A percentile compares a stretch with the other conserved stretches of the same genome.
These are phyloP conservation scores for Neelides folsomi DNA, from an alignment of 2,888 invertebrate genomes.

Conservation along the genomic window DNA sequence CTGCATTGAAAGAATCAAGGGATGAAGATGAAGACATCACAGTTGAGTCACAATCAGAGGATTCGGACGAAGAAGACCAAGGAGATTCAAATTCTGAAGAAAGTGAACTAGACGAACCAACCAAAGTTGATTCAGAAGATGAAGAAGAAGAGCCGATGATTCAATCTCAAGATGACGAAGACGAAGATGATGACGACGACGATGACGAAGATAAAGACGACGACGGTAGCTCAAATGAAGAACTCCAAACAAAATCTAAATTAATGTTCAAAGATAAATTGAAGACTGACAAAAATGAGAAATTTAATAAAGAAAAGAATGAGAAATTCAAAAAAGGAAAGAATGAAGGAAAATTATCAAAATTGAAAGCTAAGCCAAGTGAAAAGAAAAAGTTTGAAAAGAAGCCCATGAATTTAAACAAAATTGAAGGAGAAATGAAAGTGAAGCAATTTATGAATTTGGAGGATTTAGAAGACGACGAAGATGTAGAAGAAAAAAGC, in stretches of 20 bases:
- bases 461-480: conserved; percentile 18
- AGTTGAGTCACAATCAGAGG: neutral
- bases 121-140: neutral
- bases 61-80: conserved; percentile 3
- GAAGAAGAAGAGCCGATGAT: neutral
- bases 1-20: too few relatives aligned
- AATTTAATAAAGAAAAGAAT: neutral
- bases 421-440: conserved; percentile 24
- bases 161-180: neutral
- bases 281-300: neutral
- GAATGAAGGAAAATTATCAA: neutral
- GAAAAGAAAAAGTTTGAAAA: neutral
- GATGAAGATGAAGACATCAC: conserved; percentile 1
- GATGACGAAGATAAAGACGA: neutral
- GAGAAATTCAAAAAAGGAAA: neutral
- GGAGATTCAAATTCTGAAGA: neutral
- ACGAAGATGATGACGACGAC: neutral
- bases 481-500: neutral
- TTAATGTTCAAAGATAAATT: neutral
- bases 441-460: conserved; percentile 25
- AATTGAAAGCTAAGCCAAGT: neutral
- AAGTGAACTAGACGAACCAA: neutral
- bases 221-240: neutral
- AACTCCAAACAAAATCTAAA: neutral
- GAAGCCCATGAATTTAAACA: conserved; percentile 9